These are phyloP conservation scores for Saccostrea echinata DNA, from an alignment of 1,140 invertebrate genomes.

Conservation along the genomic window DNA sequence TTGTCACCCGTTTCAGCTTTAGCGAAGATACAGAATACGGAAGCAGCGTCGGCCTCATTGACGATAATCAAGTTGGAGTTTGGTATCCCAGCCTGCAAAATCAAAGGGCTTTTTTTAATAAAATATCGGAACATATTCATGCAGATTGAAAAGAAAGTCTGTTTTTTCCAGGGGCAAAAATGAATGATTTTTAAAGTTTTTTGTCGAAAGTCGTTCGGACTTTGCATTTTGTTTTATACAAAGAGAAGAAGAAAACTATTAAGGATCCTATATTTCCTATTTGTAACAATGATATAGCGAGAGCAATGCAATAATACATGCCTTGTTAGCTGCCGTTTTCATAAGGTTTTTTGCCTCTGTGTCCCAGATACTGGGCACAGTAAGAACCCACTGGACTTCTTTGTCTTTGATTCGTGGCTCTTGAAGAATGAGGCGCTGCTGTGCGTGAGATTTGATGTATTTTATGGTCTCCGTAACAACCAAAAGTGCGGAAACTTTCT, in stretches of 20 bases:
- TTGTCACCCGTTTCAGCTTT: background rate
- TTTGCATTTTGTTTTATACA: too few species aligned
- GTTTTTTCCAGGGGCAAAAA: too few species aligned
- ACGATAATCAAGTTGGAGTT: background rate
- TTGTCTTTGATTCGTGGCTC: background rate
- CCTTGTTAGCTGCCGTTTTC: background rate
- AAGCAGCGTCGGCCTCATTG: background rate
- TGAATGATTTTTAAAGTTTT: too few species aligned
- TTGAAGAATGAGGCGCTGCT: background rate
- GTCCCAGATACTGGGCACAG: constrained; percentile 22
- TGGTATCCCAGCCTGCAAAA: background rate
- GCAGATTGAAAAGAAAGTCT: too few species aligned
- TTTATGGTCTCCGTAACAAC: constrained; percentile 25
- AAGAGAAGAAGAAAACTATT: too few species aligned
- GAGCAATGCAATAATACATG: background rate
- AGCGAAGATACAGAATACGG: background rate
- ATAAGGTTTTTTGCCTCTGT: constrained; percentile 14
- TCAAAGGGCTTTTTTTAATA: background rate
- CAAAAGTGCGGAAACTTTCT: constrained; percentile 13
- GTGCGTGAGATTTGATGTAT: constrained; percentile 4
- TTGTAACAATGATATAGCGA: background rate
- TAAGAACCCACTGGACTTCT: constrained; percentile 23
- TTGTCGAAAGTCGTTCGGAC: too few species aligned
- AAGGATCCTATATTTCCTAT: background rate
- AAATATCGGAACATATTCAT: too few species aligned